Evolutionary conservation across 2,888 invertebrate species (phyloP), one percentile per base, ranked within the genome.

Genomic region (Sinelater perroti): DNA sequence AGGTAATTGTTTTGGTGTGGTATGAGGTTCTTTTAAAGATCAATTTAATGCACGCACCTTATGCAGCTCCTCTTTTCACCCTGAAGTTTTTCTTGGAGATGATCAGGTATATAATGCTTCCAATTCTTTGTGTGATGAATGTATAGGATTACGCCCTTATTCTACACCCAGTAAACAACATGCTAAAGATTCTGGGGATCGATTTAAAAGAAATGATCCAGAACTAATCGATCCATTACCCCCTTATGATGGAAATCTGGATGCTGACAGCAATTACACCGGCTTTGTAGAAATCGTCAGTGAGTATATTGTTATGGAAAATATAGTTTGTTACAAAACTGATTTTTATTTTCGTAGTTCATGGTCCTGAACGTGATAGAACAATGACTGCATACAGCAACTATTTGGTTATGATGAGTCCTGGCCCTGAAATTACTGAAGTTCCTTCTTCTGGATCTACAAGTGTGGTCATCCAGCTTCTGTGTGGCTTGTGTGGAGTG

Each of bases 261-360:
- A 93, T 70, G 81, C 87, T 8, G 84, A 83, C 46, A 87, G 91
- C 7, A 92, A 91, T 73, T 95, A 95, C 67, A 93, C 93, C 0
- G 88, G 91, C 13, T 94, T 91, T 72, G 82, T 95, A 24, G 93
- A 94, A 81, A 82, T 93, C 7, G 87, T 91, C 67, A 88, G 92
- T 90, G 76, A 80, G 83, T 80, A 57, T 40, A 55, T 46, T 53
- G 38, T 31, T 56, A 49, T 2, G 51, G 45, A 46, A 21, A 44
- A 3, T 33, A n/a, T n/a, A n/a, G n/a, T n/a, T n/a, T 3, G 2
- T 11, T 33, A 2, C 8, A 3, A 33, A 33, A 33, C 16, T 3
- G 30, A 55, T 50, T 49, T 56, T 54, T 62, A 52, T 35, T 51
- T 30, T 54, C 75, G 75, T 38, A 84, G 85, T 85, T 33, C 78